phyloP scores from a whole-genome alignment of 2,797 vertebrate species.

The Sarcophilus harrisii region DNA sequence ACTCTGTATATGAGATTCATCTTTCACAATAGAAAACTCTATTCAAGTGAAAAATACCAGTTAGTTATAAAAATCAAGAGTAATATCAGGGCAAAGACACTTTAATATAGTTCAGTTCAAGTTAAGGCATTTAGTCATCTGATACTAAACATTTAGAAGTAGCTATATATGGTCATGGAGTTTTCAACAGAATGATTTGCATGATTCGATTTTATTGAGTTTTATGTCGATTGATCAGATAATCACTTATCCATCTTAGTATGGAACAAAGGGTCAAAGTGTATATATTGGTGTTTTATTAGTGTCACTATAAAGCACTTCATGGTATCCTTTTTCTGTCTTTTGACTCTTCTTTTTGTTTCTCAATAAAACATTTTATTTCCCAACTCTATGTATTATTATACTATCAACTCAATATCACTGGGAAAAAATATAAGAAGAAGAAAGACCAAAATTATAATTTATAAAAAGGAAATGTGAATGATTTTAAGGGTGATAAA shows the following conservation, averaged over 20 bases:
- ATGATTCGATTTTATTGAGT: background rate
- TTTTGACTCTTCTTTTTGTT: background rate
- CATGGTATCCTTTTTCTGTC: background rate
- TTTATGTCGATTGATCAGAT: background rate
- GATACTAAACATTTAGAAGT: background rate
- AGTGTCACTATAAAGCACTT: background rate
- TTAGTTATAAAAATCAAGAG: background rate
- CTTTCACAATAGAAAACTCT: background rate
- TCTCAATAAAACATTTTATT: background rate
- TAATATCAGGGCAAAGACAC: background rate
- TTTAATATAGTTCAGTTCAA: background rate
- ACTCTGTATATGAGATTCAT: background rate
- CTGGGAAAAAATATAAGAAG: background rate
- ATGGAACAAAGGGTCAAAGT: no score
- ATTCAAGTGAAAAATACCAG: background rate
- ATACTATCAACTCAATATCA: background rate
- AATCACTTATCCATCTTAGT: no score
- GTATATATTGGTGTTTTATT: background rate
- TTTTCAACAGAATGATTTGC: no score
- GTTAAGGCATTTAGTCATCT: background rate
- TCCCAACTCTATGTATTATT: background rate
- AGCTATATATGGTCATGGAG: background rate
- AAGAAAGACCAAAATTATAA: background rate
- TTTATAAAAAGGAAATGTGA: background rate
- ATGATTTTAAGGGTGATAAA: background rate